Percentiles rank a stretch among this genome's conserved stretches.
Evolutionary conservation across 2,797 vertebrate genomes (phyloP).

Genomic region (Chaunax sp.): DNA sequence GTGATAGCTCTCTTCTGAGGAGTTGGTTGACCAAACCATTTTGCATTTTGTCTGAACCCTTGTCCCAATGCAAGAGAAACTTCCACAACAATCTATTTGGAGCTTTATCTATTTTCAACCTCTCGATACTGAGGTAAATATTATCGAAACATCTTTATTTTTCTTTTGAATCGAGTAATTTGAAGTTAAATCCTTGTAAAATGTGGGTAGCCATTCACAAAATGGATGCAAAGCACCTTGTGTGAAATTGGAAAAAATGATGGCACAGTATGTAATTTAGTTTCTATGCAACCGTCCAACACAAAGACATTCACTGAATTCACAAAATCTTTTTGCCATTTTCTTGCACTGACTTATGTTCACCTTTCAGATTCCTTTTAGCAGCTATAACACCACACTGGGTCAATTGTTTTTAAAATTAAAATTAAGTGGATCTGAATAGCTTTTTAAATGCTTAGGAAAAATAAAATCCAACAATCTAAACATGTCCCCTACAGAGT

Average conservation of each 20-base stretch:
- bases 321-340: conserved; percentile 18
- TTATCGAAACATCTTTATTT: not conserved
- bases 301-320: conserved; percentile 21
- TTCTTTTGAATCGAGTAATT: not conserved
- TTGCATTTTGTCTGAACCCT: not conserved
- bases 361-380: conserved; percentile 15
- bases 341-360: conserved; percentile 17
- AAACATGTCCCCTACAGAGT: not conserved
- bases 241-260: conserved; percentile 44
- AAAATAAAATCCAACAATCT: conserved; percentile 38
- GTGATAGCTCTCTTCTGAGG: not conserved
- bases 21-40: no score
- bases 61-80: not conserved
- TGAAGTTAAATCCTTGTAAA: no score
- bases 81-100: not conserved
- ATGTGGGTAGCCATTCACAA: no score
- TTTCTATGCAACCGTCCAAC: conserved; percentile 20
- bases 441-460: conserved; percentile 52
- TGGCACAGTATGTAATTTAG: conserved; percentile 28
- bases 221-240: conserved; percentile 19
- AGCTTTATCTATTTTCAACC: not conserved
- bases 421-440: conserved; percentile 66
- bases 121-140: not conserved
- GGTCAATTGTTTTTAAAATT: conserved; percentile 47
- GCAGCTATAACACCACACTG: conserved; percentile 8